Evolutionary conservation across 2,888 invertebrate genomes (phyloP).

Genomic region (Mallateleia sp.): DNA sequence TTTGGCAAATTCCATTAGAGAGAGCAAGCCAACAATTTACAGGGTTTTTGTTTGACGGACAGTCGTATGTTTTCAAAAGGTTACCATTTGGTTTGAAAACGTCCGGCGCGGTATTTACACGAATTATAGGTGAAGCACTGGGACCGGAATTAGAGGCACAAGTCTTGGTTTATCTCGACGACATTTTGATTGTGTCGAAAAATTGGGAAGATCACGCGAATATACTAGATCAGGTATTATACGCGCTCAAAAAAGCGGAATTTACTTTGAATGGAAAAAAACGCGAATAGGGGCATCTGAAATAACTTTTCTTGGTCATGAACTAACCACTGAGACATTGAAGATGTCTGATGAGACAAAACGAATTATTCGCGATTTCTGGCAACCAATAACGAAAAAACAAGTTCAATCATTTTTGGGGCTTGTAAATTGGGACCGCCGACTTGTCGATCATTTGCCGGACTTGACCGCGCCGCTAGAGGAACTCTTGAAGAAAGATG

Average conservation of each 20-base stretch:
- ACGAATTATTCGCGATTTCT: no score
- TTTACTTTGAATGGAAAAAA: slow-evolving; percentile 5
- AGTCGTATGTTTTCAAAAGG: slow-evolving; percentile 2
- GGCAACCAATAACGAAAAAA: no score
- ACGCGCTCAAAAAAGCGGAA: neutral
- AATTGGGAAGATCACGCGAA: neutral
- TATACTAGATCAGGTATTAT: neutral
- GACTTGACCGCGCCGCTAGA: neutral
- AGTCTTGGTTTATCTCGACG: slow-evolving; percentile 9
- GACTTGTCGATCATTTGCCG: neutral
- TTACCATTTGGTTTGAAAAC: slow-evolving; percentile 22
- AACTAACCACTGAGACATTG: neutral
- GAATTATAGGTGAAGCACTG: neutral
- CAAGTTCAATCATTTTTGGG: neutral
- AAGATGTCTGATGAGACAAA: neutral
- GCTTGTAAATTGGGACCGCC: neutral
- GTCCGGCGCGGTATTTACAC: neutral
- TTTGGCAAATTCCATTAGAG: slow-evolving; percentile 12
- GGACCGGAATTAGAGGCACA: neutral
- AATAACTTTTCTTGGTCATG: neutral
- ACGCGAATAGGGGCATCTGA: neutral
- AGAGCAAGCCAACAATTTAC: slow-evolving; percentile 1
- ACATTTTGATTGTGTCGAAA: neutral
- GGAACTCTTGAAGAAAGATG: neutral
- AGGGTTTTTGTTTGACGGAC: slow-evolving; percentile 24